Evolutionary conservation across 2,797 vertebrate genomes (phyloP).

Genomic region (Leptoclinus maculatus): DNA sequence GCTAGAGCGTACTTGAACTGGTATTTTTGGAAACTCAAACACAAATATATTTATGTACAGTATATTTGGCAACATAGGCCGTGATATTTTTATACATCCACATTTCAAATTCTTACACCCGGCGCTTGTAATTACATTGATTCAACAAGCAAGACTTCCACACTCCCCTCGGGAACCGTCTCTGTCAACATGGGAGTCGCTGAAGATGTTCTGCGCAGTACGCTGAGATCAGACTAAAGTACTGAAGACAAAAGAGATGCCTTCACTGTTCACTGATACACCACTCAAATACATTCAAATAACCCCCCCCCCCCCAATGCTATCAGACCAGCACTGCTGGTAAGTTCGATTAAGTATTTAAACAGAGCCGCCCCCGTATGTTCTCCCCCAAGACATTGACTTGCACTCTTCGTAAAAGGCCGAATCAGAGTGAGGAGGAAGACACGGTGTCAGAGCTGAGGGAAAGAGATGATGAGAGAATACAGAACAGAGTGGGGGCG

Average conservation of each 20-base stretch:
- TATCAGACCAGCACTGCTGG: conserved; percentile 50
- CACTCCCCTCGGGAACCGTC: conserved; percentile 2
- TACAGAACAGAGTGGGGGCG: conserved; percentile 24
- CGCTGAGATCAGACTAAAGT: conserved; percentile 18
- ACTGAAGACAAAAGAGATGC: background rate
- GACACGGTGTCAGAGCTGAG: conserved; percentile 19
- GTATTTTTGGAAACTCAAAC: background rate
- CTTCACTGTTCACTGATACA: conserved; percentile 9
- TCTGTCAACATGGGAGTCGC: conserved; percentile 12
- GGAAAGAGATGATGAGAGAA: conserved; percentile 44
- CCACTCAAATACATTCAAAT: conserved; percentile 10
- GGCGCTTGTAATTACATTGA: conserved; percentile 45
- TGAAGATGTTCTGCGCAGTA: conserved; percentile 37
- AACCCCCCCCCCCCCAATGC: conserved; percentile 32
- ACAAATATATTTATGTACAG: background rate
- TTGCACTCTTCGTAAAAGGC: conserved; percentile 39
- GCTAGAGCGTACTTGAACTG: background rate
- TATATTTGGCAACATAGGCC: background rate
- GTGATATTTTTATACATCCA: conserved; percentile 15
- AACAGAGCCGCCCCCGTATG: conserved; percentile 44
- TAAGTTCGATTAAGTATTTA: conserved; percentile 71
- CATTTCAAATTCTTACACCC: conserved; percentile 24
- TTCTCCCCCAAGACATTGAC: conserved; percentile 48
- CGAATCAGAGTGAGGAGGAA: conserved; percentile 50
- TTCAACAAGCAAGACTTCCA: conserved; percentile 40